These are phyloP conservation scores for Scaptomyza tumidula DNA, from an alignment of 2,888 invertebrate species.

Conservation along the genomic window DNA sequence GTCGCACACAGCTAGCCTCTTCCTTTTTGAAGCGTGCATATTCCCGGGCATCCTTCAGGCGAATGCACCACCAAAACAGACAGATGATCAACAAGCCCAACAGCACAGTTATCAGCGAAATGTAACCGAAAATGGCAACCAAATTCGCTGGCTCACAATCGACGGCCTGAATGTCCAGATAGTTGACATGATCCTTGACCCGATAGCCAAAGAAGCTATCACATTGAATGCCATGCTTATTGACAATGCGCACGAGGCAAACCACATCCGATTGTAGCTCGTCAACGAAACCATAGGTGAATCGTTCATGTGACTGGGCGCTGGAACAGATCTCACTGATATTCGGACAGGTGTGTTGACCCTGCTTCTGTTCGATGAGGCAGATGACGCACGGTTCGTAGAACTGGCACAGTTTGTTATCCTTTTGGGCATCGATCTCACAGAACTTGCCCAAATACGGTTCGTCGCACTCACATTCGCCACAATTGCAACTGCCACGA, in stretches of 20 bases:
- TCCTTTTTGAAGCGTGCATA: constrained; percentile 86
- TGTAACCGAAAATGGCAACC: constrained; percentile 74
- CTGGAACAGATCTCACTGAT: constrained; percentile 74
- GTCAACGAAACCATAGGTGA: constrained; percentile 72
- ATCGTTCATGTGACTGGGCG: constrained; percentile 63
- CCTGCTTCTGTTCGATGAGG: constrained; percentile 76
- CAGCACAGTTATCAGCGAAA: constrained; percentile 85
- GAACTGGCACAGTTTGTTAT: constrained; percentile 82
- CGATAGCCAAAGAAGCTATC: constrained; percentile 81
- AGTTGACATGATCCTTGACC: constrained; percentile 64
- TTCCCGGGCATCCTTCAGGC: constrained; percentile 86
- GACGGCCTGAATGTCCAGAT: constrained; percentile 72
- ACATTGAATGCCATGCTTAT: constrained; percentile 78
- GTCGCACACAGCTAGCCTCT: constrained; percentile 35
- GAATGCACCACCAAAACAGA: constrained; percentile 84
- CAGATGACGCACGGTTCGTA: constrained; percentile 83
- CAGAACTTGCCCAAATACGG: constrained; percentile 80
- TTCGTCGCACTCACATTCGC: constrained; percentile 83
- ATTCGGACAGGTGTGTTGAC: constrained; percentile 69
- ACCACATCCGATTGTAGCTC: constrained; percentile 63
- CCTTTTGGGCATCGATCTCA: constrained; percentile 77
- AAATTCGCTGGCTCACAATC: constrained; percentile 72
- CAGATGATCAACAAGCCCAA: constrained; percentile 85
- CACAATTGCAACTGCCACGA: constrained; percentile 91
- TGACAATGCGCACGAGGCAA: constrained; percentile 78